Base-by-base conservation (phyloP, 2,113 vertebrate genomes). In the Istiophorus platypterus region DNA sequence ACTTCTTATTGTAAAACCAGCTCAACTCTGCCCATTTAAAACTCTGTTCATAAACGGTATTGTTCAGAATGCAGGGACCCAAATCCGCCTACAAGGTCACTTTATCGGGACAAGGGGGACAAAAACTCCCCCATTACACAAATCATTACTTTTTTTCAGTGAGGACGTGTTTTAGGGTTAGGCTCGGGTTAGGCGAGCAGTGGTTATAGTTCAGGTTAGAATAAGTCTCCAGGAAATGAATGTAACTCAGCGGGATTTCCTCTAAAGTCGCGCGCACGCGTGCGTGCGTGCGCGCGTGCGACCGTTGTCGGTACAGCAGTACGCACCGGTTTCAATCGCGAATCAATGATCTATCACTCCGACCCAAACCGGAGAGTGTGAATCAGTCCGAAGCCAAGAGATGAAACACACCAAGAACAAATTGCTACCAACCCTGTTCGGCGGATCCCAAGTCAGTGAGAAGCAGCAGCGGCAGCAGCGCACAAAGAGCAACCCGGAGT, bases 391-490 rank as follows among this genome's bases (percentile, higher is more conserved):
- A 42, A 76, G 13, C 17, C 29, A 5, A 18, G 1, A 0, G 2
- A 22, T 7, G 13, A 27, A 45, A 22, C 8, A 13, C 52, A 42
- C 11, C 42, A 45, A 34, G 45, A 51, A 49, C 18, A 71, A 51
- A 41, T 11, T 29, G 22, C 2, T 8, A 22, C 91, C 65, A 90
- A 95, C 95, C 86, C 12, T 70, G 57, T 2, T 39, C 66, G 66
- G 78, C 51, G 7, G 80, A 88, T 76, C 74, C 87, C 61, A 65
- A 62, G 58, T 73, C 70, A 17, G 88, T 12, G n/a, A 93, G 29
- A 62, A 94, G 37, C 64, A 94, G 41, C 68, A 95, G 82, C 41
- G 85, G 37, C 64, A 94, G 41, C 68, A 95, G 82, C 41, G 85
- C 80, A 61, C 84, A 90, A 51, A 95, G 80, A 45, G 74, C 78